Base-by-base conservation (phyloP, 1,140 invertebrate genomes). In the Aphelenchoides besseyi region DNA sequence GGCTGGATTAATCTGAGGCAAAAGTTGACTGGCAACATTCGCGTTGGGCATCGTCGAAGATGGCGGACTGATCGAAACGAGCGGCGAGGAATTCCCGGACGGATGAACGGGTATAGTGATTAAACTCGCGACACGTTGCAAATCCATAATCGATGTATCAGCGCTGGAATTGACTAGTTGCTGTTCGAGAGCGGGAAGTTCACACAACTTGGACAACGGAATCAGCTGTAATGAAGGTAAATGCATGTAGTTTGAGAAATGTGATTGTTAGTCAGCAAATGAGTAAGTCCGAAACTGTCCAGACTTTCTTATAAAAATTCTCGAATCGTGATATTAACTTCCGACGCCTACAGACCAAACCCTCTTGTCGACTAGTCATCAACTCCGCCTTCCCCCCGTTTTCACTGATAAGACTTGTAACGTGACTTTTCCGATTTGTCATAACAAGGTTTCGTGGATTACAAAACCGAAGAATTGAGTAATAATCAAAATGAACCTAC, bases 121-220 rank as follows among this genome's bases (percentile, higher is more conserved):
- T 33, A 59, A 18, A 33, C 5, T 5, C 12, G 55, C 18, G 55
- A 33, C 5, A 8, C 18, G 55, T 33, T 59, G 5, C 5, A 8
- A 8, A 23, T 59, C 55, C 55, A 59, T 12, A 28, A 59, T 8
- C 5, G 55, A 8, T 5, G 5, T 59, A 12, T 29, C 55, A 23
- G 18, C 5, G 26, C 23, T 33, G 26, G 16, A 29, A 23, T 5
- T 5, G 26, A 8, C 23, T 8, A 59, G 55, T 33, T 59, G 55
- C 18, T 59, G 5, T 41, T 79, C 74, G 12, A 81, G 37, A 12
- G 57, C 61, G 16, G 76, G 53, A 12, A 81, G 37, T 36, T 74
- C 71, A 26, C 62, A 71, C 30, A 78, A 29, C 64, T 76, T 71
- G 16, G 77, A 35, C 41, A 81, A 61, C 18, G 57, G 64, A n/a